Evolutionary conservation across 2,888 invertebrate species (phyloP).

Genomic region (Pollenia angustigena): DNA sequence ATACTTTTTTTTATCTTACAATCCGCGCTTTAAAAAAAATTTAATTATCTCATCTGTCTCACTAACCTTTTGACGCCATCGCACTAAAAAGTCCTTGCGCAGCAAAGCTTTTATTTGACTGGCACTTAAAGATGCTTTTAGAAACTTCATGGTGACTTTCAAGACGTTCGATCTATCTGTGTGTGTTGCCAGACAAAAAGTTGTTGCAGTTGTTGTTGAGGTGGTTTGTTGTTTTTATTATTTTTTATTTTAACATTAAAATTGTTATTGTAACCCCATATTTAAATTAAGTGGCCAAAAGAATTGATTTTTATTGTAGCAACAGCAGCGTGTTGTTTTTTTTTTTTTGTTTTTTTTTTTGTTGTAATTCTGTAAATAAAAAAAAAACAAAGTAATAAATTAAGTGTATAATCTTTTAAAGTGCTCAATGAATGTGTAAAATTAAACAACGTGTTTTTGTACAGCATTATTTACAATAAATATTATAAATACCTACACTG

Average conservation of each 20-base stretch:
- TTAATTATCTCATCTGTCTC: background rate
- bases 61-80: constrained; percentile 82
- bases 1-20: too few relatives aligned
- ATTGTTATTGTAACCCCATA: constrained; percentile 44
- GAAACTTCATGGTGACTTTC: constrained; percentile 74
- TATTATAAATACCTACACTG: too few relatives aligned
- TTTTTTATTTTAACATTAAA: constrained; percentile 31
- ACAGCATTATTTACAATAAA: background rate
- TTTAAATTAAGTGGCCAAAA: constrained; percentile 22
- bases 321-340: constrained; percentile 14
- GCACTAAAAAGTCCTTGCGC: constrained; percentile 83
- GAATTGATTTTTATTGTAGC: constrained; percentile 9
- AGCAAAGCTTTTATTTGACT: constrained; percentile 82
- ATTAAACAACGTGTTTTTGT: background rate
- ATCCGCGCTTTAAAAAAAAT: too few relatives aligned
- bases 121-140: constrained; percentile 77
- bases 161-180: constrained; percentile 20
- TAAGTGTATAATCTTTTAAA: constrained; percentile 10
- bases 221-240: constrained; percentile 17
- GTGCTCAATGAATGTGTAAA: constrained; percentile 9
- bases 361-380: constrained; percentile 45
- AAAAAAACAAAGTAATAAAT: too few relatives aligned
- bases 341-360: background rate
- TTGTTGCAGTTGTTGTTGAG: background rate
- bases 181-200: constrained; percentile 3